phyloP scores from a whole-genome alignment of 2,888 invertebrate genomes.

The Rotaria macrura region DNA sequence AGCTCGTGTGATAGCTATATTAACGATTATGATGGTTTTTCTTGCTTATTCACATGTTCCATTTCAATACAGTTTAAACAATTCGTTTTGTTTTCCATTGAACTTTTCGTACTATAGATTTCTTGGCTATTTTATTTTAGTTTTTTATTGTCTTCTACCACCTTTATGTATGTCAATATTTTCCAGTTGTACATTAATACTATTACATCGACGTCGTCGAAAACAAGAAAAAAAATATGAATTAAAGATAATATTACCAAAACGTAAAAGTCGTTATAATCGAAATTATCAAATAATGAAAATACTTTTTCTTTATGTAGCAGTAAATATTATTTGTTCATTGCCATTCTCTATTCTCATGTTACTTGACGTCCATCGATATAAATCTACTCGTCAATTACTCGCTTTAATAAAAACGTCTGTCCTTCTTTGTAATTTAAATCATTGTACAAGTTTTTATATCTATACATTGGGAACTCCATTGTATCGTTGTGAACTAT shows the following conservation, averaged over 20 bases:
- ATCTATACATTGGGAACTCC: neutral
- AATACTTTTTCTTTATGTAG: neutral
- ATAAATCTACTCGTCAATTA: neutral
- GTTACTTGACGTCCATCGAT: neutral
- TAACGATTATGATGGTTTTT: neutral
- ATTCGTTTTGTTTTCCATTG: neutral
- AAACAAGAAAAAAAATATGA: neutral
- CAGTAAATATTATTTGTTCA: neutral
- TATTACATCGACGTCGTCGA: neutral
- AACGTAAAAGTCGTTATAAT: neutral
- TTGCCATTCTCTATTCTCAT: neutral
- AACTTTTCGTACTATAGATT: neutral
- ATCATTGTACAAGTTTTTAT: constrained; percentile 2
- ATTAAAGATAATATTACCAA: neutral
- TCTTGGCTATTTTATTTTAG: neutral
- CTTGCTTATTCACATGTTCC: neutral
- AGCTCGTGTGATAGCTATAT: neutral
- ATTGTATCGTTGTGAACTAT: neutral
- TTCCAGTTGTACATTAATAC: neutral
- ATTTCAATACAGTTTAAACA: neutral
- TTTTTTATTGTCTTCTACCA: neutral
- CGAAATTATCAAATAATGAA: neutral
- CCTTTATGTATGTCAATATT: neutral
- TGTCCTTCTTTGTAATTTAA: neutral
- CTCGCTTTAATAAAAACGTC: neutral